Evolutionary conservation across 2,113 vertebrate genomes (phyloP).

Genomic region (Megaptera novaeangliae): DNA sequence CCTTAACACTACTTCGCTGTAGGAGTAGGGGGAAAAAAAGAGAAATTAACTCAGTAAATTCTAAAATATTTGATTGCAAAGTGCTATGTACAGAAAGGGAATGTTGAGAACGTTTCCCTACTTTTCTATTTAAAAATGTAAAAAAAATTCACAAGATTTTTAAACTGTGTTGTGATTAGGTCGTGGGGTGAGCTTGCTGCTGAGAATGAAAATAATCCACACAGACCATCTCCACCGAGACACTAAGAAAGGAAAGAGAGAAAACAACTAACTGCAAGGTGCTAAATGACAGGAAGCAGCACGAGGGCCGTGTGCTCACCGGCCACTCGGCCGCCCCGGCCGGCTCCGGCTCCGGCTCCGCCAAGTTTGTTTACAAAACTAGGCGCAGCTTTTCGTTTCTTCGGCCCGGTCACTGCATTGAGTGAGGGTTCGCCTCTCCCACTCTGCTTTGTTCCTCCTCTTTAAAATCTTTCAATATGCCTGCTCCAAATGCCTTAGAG

Average conservation of each 20-base stretch:
- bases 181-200: neutral
- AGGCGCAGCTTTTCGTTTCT: neutral
- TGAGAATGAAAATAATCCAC: neutral
- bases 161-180: neutral
- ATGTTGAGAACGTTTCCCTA: neutral
- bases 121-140: neutral
- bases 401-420: neutral
- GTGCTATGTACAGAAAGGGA: neutral
- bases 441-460: neutral
- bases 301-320: accelerated
- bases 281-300: accelerated
- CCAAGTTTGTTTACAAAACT: too few species aligned
- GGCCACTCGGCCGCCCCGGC: accelerated
- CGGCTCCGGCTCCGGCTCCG: accelerated
- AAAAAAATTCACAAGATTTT: neutral
- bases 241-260: neutral
- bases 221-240: neutral
- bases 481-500: neutral
- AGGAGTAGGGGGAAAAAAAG: neutral
- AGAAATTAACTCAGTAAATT: slow-evolving; percentile 18
- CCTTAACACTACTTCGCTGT: neutral
- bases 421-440: neutral
- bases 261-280: neutral
- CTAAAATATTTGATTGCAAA: neutral
- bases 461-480: neutral